phyloP scores from a whole-genome alignment of 2,113 vertebrate species.

The Dendrocopos noguchii region DNA sequence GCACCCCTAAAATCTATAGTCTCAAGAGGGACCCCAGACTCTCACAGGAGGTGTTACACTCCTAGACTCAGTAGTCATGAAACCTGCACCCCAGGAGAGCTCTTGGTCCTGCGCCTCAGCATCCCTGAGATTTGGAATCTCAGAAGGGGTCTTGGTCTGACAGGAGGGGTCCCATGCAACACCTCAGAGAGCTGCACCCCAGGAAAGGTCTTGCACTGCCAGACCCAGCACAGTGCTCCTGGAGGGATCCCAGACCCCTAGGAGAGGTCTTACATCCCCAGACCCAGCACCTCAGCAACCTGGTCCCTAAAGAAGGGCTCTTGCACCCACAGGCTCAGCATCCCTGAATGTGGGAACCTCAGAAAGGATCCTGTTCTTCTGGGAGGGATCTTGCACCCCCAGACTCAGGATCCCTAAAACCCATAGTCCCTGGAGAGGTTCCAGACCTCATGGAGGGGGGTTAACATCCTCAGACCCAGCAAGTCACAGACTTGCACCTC shows the following conservation, averaged over 20 bases:
- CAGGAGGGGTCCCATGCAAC: background rate
- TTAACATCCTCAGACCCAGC: too few species aligned
- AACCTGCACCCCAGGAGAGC: too few species aligned
- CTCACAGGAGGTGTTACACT: background rate
- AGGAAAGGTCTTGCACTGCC: background rate
- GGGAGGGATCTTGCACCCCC: background rate
- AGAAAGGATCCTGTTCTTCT: background rate
- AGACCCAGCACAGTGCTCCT: background rate
- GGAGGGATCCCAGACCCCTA: too few species aligned
- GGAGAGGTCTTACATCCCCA: too few species aligned
- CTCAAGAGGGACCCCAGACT: too few species aligned
- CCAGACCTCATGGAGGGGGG: too few species aligned
- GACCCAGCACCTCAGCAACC: background rate
- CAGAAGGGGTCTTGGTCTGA: background rate
- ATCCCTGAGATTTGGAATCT: background rate
- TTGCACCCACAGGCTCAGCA: background rate
- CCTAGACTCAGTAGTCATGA: background rate
- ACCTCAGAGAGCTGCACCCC: background rate
- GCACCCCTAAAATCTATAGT: too few species aligned
- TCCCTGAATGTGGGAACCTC: background rate
- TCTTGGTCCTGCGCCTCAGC: background rate
- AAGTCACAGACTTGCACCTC: background rate
- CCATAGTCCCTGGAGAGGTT: too few species aligned
- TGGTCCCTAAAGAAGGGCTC: background rate
- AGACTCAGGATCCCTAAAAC: too few species aligned